Evolutionary conservation across 1,140 invertebrate genomes (phyloP).

Genomic region (Ladona fulva): DNA sequence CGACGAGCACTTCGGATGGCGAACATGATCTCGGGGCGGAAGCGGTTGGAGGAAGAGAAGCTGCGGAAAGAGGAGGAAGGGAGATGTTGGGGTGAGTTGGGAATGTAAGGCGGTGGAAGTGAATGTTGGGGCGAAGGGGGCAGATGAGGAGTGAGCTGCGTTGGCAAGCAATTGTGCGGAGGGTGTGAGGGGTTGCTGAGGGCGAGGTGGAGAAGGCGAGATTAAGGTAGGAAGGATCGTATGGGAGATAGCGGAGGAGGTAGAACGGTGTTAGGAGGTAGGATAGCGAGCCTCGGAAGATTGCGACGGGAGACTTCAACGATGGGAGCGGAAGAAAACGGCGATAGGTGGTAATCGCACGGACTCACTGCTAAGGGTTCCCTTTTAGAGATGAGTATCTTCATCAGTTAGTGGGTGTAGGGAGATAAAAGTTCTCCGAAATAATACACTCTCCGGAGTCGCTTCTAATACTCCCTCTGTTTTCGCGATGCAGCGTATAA

Average conservation of each 20-base stretch:
- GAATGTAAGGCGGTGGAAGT: neutral
- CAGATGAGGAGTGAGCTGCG: neutral
- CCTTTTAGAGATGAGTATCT: neutral
- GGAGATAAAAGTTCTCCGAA: neutral
- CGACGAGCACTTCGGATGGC: neutral
- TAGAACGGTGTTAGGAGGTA: neutral
- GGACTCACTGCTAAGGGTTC: neutral
- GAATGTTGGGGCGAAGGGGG: neutral
- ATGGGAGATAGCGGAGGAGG: neutral
- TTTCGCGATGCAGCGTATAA: too few species aligned
- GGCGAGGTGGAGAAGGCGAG: too few species aligned
- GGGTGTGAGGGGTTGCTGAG: neutral
- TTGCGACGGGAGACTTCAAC: neutral
- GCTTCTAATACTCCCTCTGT: too few species aligned
- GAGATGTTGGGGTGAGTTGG: neutral
- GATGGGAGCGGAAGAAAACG: neutral
- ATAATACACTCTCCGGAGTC: too few species aligned
- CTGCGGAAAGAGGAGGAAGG: neutral
- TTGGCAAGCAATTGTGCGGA: neutral
- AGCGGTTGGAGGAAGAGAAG: neutral
- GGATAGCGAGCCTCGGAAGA: neutral
- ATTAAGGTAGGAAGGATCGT: neutral
- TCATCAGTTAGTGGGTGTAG: neutral
- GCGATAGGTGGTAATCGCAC: neutral
- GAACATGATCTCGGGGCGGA: neutral